Conservation (phyloP, 2,888 invertebrate species). For the Nycteola revayana region DNA sequence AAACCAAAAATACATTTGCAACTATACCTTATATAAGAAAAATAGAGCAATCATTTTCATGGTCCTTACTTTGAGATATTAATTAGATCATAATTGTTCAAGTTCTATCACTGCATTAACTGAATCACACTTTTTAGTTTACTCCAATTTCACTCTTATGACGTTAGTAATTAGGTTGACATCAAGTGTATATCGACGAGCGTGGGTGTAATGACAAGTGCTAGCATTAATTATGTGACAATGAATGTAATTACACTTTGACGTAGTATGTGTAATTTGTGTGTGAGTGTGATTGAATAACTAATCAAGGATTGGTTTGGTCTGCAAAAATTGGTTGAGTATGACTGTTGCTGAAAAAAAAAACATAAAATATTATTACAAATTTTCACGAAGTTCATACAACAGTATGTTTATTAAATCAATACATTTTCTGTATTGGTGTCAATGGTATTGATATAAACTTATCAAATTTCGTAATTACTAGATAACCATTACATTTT, state of each 20-base stretch:
- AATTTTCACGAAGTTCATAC: too few relatives aligned
- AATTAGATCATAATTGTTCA: slow-evolving; percentile 33
- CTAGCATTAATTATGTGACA: slow-evolving; percentile 73
- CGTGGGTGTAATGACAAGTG: slow-evolving; percentile 73
- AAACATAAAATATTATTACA: too few relatives aligned
- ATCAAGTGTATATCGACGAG: slow-evolving; percentile 37
- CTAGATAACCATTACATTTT: too few relatives aligned
- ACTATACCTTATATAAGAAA: too few relatives aligned
- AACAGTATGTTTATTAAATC: too few relatives aligned
- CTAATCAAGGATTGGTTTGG: slow-evolving; percentile 62
- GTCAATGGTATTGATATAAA: too few relatives aligned
- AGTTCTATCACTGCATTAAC: slow-evolving; percentile 28
- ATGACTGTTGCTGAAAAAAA: too few relatives aligned
- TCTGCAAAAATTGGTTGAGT: too few relatives aligned
- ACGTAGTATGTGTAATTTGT: slow-evolving; percentile 38
- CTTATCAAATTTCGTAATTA: too few relatives aligned
- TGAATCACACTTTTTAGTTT: slow-evolving; percentile 9
- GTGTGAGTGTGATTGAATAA: slow-evolving; percentile 46
- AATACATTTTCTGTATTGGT: too few relatives aligned
- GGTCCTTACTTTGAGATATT: background rate
- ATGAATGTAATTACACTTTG: slow-evolving; percentile 71
- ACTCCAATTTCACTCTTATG: slow-evolving; percentile 32
- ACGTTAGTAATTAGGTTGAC: slow-evolving; percentile 33
- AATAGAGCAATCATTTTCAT: too few relatives aligned
- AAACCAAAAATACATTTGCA: too few relatives aligned